Base-by-base conservation (phyloP, 1,140 invertebrate genomes). In the Probaryconus sp. region DNA sequence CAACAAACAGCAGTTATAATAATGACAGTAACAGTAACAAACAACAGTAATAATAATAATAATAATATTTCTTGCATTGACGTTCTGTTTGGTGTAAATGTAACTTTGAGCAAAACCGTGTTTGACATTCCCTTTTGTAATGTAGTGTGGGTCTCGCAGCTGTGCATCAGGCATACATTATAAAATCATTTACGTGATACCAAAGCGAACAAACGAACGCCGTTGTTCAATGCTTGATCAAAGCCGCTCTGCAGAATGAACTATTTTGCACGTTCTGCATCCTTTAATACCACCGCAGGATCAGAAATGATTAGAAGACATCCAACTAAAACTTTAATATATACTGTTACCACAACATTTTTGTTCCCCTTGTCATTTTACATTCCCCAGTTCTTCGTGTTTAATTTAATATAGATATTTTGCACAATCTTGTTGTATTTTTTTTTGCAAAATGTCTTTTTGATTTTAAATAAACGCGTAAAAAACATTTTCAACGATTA, bases 171-270 rank as follows among this genome's bases (percentile, higher is more conserved):
- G 21, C 61, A 65, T 65, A 55, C 42, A 55, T 35, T 58, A 53
- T 51, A 64, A 50, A 61, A 75, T 76, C 61, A 80, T 69, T 77
- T 69, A 42, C 67, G 55, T 65, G 55, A 38, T 56, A 45, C 50
- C 65, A 70, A 56, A 72, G 48, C 33, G 61, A 64, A 65, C 48
- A 74, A 63, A 60, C 63, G 60, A 76, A 72, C 55, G 51, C 64
- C 50, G 51, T 67, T 76, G 61, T 74, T 43, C 33, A 38, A 60
- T 56, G 48, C 60, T 76, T 76, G 71, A 79, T 79, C 77, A 72
- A 69, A 76, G 43, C 55, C 11, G 13, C 9, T 0, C 10, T 28
- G 13, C 24, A 33, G 37, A 26, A 31, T 67, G 6, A 17, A 67
- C 13, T 55, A 56, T 56, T 67, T 56, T 48, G 17, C 24, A 40